Conservation (phyloP, 2,888 invertebrate species). For the Notodonta dromedarius region DNA sequence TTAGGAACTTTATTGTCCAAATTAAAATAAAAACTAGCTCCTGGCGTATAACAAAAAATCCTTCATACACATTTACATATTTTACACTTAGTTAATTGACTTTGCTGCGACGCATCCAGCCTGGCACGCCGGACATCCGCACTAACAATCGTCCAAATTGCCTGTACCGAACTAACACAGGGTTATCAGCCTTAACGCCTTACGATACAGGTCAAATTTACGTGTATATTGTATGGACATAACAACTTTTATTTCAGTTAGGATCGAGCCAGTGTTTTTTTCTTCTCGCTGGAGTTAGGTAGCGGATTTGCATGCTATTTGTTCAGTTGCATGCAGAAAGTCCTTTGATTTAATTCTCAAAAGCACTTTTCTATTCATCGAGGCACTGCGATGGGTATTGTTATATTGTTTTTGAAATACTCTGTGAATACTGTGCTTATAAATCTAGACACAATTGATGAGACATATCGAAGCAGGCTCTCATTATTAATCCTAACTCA, state of each 20-base stretch:
- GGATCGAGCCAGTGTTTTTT: slow-evolving; percentile 36
- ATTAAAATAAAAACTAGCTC: slow-evolving; percentile 8
- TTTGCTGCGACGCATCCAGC: slow-evolving; percentile 49
- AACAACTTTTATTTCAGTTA: slow-evolving; percentile 53
- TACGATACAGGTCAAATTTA: slow-evolving; percentile 10
- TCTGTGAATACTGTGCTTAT: not conserved
- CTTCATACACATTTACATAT: slow-evolving; percentile 59
- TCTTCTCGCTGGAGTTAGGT: slow-evolving; percentile 40
- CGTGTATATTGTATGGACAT: slow-evolving; percentile 22
- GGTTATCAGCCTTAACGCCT: slow-evolving; percentile 8
- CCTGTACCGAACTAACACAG: slow-evolving; percentile 13
- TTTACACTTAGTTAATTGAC: slow-evolving; percentile 68
- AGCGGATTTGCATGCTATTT: slow-evolving; percentile 42
- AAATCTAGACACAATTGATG: too few species aligned
- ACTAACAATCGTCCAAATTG: slow-evolving; percentile 43
- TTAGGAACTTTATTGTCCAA: too few species aligned
- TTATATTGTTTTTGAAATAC: not conserved
- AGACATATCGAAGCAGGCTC: too few species aligned
- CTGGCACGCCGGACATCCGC: slow-evolving; percentile 46
- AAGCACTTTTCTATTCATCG: slow-evolving; percentile 22
- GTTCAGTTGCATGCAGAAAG: slow-evolving; percentile 31
- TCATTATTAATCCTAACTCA: too few species aligned
- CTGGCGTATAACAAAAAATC: slow-evolving; percentile 25
- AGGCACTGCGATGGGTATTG: not conserved
- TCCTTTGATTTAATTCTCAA: slow-evolving; percentile 32